Percentiles rank a stretch among this genome's conserved stretches.
These are phyloP conservation scores for Hestina assimilis DNA, from an alignment of 1,140 invertebrate genomes.

Conservation along the genomic window DNA sequence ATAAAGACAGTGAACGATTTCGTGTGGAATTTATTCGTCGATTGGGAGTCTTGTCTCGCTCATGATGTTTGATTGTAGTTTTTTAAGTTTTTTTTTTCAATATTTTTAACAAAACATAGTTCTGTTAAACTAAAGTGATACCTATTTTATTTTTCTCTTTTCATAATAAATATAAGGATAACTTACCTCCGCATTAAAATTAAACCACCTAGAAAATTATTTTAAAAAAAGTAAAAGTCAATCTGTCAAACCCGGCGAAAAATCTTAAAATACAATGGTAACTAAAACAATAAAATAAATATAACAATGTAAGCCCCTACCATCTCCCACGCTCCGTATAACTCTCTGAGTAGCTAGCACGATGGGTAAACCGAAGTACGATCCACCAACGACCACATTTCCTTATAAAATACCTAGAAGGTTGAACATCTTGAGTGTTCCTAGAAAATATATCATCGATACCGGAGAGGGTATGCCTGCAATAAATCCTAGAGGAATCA, in stretches of 20 bases:
- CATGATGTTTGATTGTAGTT: too few relatives aligned
- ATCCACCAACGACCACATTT: slow-evolving; percentile 50
- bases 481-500: slow-evolving; percentile 40
- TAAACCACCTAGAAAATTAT: background rate
- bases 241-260: background rate
- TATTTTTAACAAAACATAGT: too few relatives aligned
- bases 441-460: slow-evolving; percentile 45
- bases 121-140: too few relatives aligned
- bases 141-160: too few relatives aligned
- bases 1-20: too few relatives aligned
- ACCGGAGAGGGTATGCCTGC: slow-evolving; percentile 57
- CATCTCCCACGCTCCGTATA: slow-evolving; percentile 26
- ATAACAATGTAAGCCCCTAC: slow-evolving; percentile 32
- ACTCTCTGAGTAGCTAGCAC: slow-evolving; percentile 55
- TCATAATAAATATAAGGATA: too few relatives aligned
- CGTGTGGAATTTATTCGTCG: too few relatives aligned
- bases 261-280: background rate
- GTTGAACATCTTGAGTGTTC: slow-evolving; percentile 55
- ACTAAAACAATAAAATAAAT: slow-evolving; percentile 19
- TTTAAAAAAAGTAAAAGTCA: background rate
- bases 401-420: slow-evolving; percentile 61
- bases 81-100: too few relatives aligned
- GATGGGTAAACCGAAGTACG: slow-evolving; percentile 59
- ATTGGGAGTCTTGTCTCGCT: too few relatives aligned
- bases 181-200: too few relatives aligned